Conservation (phyloP, 2,888 invertebrate genomes). For the Ophion costatus region DNA sequence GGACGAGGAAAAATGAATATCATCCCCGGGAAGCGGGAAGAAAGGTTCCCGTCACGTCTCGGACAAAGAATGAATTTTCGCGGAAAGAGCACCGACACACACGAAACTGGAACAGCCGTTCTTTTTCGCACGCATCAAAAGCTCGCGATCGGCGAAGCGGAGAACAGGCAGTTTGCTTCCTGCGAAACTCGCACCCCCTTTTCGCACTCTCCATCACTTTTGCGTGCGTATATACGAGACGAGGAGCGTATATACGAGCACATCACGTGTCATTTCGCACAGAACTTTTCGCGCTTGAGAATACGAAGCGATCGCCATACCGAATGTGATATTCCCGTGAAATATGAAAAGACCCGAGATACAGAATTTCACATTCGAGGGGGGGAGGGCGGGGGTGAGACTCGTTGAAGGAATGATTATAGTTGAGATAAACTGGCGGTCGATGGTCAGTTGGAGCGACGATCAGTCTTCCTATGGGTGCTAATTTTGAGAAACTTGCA, state of each 20-base stretch:
- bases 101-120: constrained; percentile 63
- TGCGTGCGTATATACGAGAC: constrained; percentile 60
- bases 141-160: constrained; percentile 46
- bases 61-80: constrained; percentile 56
- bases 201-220: constrained; percentile 64
- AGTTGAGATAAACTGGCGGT: neutral
- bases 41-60: constrained; percentile 51
- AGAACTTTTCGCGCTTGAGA: constrained; percentile 72
- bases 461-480: neutral
- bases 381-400: neutral
- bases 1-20: constrained; percentile 15
- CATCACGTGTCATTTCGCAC: constrained; percentile 79
- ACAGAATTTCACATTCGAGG: constrained; percentile 11
- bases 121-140: constrained; percentile 68
- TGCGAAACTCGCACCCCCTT: constrained; percentile 53
- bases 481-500: no score
- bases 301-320: constrained; percentile 63
- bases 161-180: constrained; percentile 53
- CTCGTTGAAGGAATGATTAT: neutral
- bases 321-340: constrained; percentile 18
- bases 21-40: constrained; percentile 25
- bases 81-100: constrained; percentile 42
- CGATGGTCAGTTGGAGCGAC: neutral
- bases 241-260: constrained; percentile 62
- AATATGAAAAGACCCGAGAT: constrained; percentile 28